Evolutionary conservation across 92 coral and sea anemone species (phyloP), one percentile per base, ranked within the genome.

Genomic region (Umimayanthus kanabou): DNA sequence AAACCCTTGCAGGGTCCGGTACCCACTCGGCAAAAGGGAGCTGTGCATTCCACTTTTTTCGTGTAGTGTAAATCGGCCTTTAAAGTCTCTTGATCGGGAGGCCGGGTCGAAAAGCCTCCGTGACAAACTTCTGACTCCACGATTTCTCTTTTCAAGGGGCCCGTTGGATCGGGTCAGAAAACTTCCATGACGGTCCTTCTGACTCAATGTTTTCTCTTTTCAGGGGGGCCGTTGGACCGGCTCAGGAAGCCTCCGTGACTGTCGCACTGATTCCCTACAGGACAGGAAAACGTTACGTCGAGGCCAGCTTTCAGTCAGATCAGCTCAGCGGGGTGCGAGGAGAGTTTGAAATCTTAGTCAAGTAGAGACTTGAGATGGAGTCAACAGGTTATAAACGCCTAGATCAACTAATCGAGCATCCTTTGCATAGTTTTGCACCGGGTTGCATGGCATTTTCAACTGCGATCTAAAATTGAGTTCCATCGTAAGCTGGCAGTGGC

Each of bases 251-350:
- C 50, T 57, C 50, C 4, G 85, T 80, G 25, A 80, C 71, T 6
- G 73, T 39, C 2, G 50, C 73, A 23, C 25, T 80, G 73, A 80
- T 74, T 61, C 73, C 85, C 28, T 65, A 80, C 45, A 58, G 71
- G 47, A 80, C 18, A 20, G 85, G 85, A 61, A 80, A 37, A 16
- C 85, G 85, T 80, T 40, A 80, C 29, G 55, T 80, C 4, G 74
- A 80, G 29, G 85, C 85, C 25, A 80, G 74, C 47, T 80, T 80
- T 39, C 85, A 80, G 85, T 80, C 73, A 11, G 74, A 80, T 39
- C 85, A 80, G 70, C 85, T 80, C 74, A 80, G 85, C 85, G 85
- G 85, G 16, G 85, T 61, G 6, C 40, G 73, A 4, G 85, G 85
- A 80, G 85, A 80, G 13, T 80, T 80, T 53, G 84, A 80, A 61